Evolutionary conservation across 2,797 vertebrate genomes (phyloP).

Genomic region (Falco cherrug): DNA sequence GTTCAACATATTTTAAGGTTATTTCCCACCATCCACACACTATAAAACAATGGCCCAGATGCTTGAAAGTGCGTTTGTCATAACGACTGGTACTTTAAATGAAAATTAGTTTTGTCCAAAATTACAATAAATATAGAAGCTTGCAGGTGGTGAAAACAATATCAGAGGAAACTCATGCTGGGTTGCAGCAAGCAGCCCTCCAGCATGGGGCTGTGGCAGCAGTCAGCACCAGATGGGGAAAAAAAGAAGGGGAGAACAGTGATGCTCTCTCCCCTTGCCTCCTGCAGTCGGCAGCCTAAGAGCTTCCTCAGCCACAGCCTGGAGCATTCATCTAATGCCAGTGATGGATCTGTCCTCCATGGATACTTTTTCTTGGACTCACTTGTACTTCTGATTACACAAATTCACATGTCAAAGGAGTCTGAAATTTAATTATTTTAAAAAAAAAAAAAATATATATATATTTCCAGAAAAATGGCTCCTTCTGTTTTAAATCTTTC

Average conservation of each 20-base stretch:
- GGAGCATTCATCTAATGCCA: neutral
- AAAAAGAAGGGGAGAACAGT: neutral
- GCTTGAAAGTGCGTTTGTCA: neutral
- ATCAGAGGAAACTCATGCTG: neutral
- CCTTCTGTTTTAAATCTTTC: neutral
- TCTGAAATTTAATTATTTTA: neutral
- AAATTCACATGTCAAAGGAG: neutral
- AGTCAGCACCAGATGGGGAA: neutral
- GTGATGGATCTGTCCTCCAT: neutral
- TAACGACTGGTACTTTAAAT: neutral
- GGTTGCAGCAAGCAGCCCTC: neutral
- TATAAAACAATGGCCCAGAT: neutral
- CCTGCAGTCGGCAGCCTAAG: accelerated
- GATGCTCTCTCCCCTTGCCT: neutral
- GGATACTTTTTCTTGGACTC: neutral
- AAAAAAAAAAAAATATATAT: no score
- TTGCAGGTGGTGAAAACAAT: neutral
- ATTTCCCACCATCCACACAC: neutral
- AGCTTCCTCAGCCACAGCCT: neutral
- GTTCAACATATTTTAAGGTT: neutral
- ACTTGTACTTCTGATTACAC: neutral
- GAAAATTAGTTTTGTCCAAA: neutral
- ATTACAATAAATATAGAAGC: neutral
- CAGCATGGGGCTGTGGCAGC: neutral
- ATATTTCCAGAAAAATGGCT: neutral